Conservation (phyloP, 2,888 invertebrate species). For the Theodoxus fluviatilis region DNA sequence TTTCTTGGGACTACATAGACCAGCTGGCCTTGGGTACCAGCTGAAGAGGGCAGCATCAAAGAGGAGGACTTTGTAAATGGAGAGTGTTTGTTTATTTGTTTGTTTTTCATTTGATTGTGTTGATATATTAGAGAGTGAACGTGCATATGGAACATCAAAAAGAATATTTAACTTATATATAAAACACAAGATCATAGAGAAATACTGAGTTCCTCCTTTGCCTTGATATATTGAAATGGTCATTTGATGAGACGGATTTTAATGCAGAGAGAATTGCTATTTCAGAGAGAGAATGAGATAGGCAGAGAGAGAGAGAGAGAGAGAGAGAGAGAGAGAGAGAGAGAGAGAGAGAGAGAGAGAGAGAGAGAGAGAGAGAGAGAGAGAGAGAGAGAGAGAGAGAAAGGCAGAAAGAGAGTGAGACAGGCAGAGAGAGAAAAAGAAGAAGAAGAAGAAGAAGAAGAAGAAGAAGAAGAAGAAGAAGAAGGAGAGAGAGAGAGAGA, state of each 20-base stretch:
- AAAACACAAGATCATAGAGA: too few species aligned
- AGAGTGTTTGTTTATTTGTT: background rate
- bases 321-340: too few species aligned
- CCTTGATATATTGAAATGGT: too few species aligned
- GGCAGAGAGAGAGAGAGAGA: too few species aligned
- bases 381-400: background rate
- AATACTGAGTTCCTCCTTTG: too few species aligned
- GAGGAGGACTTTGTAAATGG: background rate
- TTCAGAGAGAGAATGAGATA: too few species aligned
- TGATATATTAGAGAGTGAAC: too few species aligned
- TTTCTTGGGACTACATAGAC: background rate
- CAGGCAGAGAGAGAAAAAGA: background rate
- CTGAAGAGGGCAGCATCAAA: background rate
- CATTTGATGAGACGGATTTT: too few species aligned
- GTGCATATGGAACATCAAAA: too few species aligned
- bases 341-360: too few species aligned
- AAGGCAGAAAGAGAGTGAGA: background rate
- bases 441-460: conserved; percentile 2
- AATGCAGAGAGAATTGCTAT: too few species aligned
- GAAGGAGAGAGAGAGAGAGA: background rate
- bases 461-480: conserved; percentile 2
- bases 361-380: background rate
- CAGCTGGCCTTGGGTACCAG: background rate
- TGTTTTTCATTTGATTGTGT: background rate
- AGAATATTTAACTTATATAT: too few species aligned